A percentile compares a stretch with the other conserved stretches of the same genome.
phyloP scores from a whole-genome alignment of 2,888 invertebrate species.

The Cyaniris semiargus region DNA sequence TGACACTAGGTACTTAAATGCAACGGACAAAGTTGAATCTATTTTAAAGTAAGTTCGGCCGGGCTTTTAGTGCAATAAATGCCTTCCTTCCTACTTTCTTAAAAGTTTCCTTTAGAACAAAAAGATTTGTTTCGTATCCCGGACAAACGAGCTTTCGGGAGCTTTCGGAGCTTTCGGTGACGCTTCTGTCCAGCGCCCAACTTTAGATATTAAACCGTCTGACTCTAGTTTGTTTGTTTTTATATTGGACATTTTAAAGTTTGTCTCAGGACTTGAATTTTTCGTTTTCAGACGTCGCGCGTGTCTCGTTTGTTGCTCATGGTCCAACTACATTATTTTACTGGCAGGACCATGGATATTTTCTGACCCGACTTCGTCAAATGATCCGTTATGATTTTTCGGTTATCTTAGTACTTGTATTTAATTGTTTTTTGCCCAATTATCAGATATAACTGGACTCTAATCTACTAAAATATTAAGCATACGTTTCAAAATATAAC shows the following conservation, averaged over 20 bases:
- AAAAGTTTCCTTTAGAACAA: slow-evolving; percentile 77
- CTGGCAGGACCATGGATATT: not conserved
- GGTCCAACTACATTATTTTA: not conserved
- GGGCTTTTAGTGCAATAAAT: slow-evolving; percentile 79
- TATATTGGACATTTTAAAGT: slow-evolving; percentile 19
- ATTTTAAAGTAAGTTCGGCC: slow-evolving; percentile 77
- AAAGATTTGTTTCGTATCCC: slow-evolving; percentile 73
- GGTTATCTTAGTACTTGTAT: no score
- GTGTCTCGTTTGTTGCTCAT: not conserved
- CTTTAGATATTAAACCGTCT: slow-evolving; percentile 46
- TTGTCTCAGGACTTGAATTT: not conserved
- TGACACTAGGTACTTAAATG: slow-evolving; percentile 62
- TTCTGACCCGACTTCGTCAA: not conserved
- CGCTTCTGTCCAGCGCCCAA: slow-evolving; percentile 39
- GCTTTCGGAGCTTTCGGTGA: slow-evolving; percentile 35
- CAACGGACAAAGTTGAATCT: slow-evolving; percentile 78
- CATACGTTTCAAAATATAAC: no score
- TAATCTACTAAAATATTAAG: no score
- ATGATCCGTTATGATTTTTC: not conserved
- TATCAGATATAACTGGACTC: no score
- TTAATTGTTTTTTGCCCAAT: no score
- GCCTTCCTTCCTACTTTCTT: slow-evolving; percentile 79
- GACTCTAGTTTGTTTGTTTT: slow-evolving; percentile 39
- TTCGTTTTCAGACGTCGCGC: not conserved
- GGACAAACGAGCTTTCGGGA: slow-evolving; percentile 60